A percentile compares a stretch with the other conserved stretches of the same genome.
phyloP scores from a whole-genome alignment of 2,797 vertebrate genomes.

The Sebastes umbrosus region DNA sequence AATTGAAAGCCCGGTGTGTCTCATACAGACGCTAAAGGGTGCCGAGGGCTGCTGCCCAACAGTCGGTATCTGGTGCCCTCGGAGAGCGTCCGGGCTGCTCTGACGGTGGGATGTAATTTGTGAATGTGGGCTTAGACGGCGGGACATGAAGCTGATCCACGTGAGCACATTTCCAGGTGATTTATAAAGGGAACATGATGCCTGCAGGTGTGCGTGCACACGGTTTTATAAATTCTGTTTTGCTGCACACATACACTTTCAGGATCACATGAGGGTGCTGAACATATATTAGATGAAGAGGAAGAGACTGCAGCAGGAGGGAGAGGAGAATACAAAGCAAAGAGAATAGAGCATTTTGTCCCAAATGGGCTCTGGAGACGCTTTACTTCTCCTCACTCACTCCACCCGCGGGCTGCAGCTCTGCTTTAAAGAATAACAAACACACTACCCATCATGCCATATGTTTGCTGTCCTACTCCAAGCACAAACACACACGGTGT shows the following conservation, averaged over 20 bases:
- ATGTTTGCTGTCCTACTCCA: background rate
- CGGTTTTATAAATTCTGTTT: background rate
- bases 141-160: background rate
- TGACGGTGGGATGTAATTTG: background rate
- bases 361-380: conserved; percentile 8
- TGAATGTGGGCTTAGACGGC: background rate
- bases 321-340: background rate
- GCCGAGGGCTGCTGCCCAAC: background rate
- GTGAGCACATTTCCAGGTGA: background rate
- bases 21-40: background rate
- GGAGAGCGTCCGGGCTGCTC: background rate
- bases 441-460: background rate
- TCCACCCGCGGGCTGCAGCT: background rate
- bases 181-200: background rate
- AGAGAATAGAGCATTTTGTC: background rate
- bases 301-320: background rate
- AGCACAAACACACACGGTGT: background rate
- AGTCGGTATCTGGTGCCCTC: background rate
- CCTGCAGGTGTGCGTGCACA: background rate
- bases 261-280: background rate
- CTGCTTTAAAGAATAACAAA: background rate
- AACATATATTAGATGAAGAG: background rate
- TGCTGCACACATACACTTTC: too few relatives aligned
- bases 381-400: conserved; percentile 1
- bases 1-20: background rate